Evolutionary conservation across 1,140 invertebrate genomes (phyloP).

Genomic region (Zaprionus tsacasi): DNA sequence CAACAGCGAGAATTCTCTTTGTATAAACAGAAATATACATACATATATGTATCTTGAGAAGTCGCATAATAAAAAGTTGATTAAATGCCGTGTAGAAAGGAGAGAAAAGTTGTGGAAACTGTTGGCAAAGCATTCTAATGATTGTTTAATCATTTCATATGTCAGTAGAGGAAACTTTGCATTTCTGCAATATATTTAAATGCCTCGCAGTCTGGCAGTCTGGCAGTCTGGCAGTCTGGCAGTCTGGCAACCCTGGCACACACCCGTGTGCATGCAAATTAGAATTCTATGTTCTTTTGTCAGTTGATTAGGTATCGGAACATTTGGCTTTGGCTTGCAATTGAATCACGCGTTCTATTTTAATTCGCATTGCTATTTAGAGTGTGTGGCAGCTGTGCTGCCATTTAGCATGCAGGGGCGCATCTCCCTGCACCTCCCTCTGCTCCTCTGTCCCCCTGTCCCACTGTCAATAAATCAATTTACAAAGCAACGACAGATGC

Average conservation of each 20-base stretch:
- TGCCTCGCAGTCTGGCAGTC: no score
- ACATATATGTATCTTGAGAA: neutral
- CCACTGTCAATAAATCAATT: conserved; percentile 60
- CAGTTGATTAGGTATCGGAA: conserved; percentile 30
- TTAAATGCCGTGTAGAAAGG: neutral
- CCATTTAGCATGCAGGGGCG: conserved; percentile 51
- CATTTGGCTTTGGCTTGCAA: conserved; percentile 31
- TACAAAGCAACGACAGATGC: conserved; percentile 67
- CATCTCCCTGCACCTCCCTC: neutral
- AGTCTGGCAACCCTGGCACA: neutral
- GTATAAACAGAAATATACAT: neutral
- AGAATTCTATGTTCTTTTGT: conserved; percentile 30
- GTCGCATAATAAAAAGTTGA: neutral
- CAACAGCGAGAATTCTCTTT: conserved; percentile 1
- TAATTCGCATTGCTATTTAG: conserved; percentile 47
- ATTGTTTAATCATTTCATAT: neutral
- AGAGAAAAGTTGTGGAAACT: conserved; percentile 11
- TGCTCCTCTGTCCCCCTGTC: neutral
- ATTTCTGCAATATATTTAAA: neutral
- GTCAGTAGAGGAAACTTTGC: neutral
- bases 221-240: no score
- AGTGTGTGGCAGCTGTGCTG: conserved; percentile 55
- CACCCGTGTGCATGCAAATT: conserved; percentile 8
- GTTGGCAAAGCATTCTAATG: conserved; percentile 8
- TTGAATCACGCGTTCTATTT: conserved; percentile 48